These are phyloP conservation scores for Nyctibius bracteatus DNA, from an alignment of 2,113 vertebrate genomes.

Conservation along the genomic window DNA sequence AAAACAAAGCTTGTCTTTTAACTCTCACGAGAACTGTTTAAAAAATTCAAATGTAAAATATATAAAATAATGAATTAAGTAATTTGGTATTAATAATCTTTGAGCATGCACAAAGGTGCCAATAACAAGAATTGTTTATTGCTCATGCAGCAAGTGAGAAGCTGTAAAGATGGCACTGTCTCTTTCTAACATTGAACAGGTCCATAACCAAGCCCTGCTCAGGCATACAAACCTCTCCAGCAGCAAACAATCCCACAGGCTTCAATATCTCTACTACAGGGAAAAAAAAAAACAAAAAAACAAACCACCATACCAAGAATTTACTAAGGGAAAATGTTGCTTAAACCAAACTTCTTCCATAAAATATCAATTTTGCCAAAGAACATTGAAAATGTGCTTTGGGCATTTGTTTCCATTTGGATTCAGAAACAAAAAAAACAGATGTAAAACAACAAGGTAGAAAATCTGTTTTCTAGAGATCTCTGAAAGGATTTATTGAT, in stretches of 20 bases:
- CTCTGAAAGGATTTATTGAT: neutral
- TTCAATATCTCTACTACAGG: neutral
- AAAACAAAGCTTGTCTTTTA: neutral
- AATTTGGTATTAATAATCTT: neutral
- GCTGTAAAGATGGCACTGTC: neutral
- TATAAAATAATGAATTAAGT: neutral
- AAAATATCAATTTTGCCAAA: neutral
- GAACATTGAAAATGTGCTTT: neutral
- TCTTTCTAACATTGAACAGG: neutral
- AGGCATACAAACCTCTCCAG: neutral
- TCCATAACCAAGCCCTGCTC: neutral
- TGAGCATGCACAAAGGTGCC: neutral
- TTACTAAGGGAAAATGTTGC: neutral
- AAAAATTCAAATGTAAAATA: neutral
- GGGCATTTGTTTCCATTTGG: neutral
- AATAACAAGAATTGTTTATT: neutral
- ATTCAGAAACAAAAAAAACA: neutral
- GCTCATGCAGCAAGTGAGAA: neutral
- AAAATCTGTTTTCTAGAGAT: neutral
- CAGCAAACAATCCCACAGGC: neutral
- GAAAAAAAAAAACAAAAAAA: neutral
- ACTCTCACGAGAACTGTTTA: neutral
- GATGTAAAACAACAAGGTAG: neutral
- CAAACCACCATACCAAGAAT: too few relatives aligned
- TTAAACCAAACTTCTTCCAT: neutral